Evolutionary conservation across 2,888 invertebrate genomes (phyloP).

Genomic region (Nephrotoma appendiculata): DNA sequence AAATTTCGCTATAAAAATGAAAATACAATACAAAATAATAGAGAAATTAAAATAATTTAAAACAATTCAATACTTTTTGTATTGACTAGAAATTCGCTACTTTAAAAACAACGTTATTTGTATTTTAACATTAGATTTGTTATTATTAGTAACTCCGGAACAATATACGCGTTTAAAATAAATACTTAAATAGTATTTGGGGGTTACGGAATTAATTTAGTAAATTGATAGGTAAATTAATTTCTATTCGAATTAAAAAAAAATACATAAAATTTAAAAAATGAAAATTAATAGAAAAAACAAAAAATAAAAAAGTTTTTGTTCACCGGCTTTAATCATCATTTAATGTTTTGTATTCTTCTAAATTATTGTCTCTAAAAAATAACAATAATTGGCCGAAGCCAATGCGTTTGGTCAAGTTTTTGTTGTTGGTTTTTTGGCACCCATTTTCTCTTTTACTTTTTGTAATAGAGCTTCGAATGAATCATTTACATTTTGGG

Average conservation of each 20-base stretch:
- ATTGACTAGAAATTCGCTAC: not conserved
- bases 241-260: not conserved
- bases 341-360: not conserved
- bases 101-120: not conserved
- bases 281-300: not conserved
- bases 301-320: not conserved
- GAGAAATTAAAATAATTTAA: not conserved
- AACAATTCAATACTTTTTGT: not conserved
- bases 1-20: not conserved
- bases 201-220: not conserved
- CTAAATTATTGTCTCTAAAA: conserved; percentile 1
- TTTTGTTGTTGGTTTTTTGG: conserved; percentile 19
- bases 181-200: not conserved
- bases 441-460: conserved; percentile 27
- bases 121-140: not conserved
- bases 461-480: conserved; percentile 28
- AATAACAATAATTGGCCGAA: conserved; percentile 4
- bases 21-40: not conserved
- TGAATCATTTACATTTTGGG: conserved; percentile 18
- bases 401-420: conserved; percentile 5
- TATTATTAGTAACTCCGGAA: not conserved
- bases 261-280: not conserved
- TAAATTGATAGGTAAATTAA: not conserved
- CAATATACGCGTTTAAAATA: not conserved
- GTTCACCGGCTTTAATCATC: not conserved